These are phyloP conservation scores for Cephus rjabovi DNA, from an alignment of 2,888 invertebrate genomes.

Conservation along the genomic window DNA sequence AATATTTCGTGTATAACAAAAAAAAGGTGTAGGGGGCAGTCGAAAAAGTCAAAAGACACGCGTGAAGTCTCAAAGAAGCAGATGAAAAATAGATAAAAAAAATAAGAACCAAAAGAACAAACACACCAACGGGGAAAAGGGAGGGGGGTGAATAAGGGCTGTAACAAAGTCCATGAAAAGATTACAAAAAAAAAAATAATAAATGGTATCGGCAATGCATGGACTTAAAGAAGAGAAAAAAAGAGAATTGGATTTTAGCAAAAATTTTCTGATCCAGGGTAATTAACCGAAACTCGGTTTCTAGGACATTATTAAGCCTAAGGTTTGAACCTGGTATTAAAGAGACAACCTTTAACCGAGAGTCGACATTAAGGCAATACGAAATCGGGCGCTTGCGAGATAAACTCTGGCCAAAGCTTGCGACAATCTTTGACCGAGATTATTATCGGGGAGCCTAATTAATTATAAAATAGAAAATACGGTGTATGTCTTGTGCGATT, in stretches of 20 bases:
- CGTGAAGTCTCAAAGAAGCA: conserved; percentile 35
- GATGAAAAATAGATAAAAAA: conserved; percentile 22
- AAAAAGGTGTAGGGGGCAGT: conserved; percentile 2
- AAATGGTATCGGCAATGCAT: not conserved
- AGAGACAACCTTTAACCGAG: conserved; percentile 53
- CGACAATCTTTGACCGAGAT: conserved; percentile 46
- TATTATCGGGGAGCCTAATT: conserved; percentile 50
- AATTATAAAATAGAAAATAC: conserved; percentile 65
- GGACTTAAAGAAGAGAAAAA: conserved; percentile 35
- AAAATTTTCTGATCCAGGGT: conserved; percentile 64
- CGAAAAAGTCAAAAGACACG: conserved; percentile 18
- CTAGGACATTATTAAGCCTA: conserved; percentile 32
- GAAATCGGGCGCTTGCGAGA: conserved; percentile 50
- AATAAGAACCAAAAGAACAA: conserved; percentile 13
- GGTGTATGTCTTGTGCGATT: conserved; percentile 68
- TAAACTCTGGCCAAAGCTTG: conserved; percentile 41
- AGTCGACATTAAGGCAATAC: conserved; percentile 64
- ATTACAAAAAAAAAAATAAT: conserved; percentile 1
- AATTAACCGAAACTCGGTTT: conserved; percentile 58
- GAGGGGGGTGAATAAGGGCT: not conserved
- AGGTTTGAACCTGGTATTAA: conserved; percentile 27
- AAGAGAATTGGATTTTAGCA: conserved; percentile 56
- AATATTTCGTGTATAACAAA: conserved; percentile 55
- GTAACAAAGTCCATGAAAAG: not conserved
- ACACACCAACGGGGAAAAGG: conserved; percentile 1